A percentile compares a stretch with the other conserved stretches of the same genome.
Evolutionary conservation across 2,797 vertebrate species (phyloP).

Genomic region (Echiichthys vipera): DNA sequence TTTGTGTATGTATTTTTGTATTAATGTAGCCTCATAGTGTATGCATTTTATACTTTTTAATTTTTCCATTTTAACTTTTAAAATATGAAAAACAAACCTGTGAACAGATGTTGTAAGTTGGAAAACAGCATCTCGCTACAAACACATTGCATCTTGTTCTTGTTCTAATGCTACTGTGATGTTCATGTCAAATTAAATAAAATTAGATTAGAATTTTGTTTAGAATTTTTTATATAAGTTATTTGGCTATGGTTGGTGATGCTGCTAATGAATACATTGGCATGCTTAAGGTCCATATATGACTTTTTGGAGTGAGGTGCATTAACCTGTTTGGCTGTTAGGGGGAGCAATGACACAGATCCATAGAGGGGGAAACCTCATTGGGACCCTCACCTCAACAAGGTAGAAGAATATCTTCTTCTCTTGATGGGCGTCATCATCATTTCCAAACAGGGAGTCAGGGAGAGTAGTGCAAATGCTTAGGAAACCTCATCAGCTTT

Average conservation of each 20-base stretch:
- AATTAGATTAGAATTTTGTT: not conserved
- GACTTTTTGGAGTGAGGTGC: conserved; percentile 11
- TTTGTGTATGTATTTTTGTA: too few species aligned
- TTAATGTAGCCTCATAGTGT: too few species aligned
- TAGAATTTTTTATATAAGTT: not conserved
- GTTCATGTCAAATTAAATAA: too few species aligned
- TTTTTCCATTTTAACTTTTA: too few species aligned
- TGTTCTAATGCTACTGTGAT: too few species aligned
- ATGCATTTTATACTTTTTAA: too few species aligned
- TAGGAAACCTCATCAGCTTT: not conserved
- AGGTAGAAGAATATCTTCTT: not conserved
- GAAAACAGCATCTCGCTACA: too few species aligned
- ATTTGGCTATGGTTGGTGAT: not conserved
- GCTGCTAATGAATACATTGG: not conserved
- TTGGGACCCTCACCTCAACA: not conserved
- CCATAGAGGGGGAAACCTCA: not conserved
- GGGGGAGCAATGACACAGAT: conserved; percentile 55
- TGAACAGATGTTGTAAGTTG: too few species aligned
- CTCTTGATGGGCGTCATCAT: not conserved
- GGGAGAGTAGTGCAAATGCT: not conserved
- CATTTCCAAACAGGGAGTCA: not conserved
- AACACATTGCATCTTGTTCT: too few species aligned
- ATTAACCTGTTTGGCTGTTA: conserved; percentile 35
- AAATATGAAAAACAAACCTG: too few species aligned
- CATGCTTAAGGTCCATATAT: conserved; percentile 3